These are phyloP conservation scores for Pedicia rivosa DNA, from an alignment of 2,888 invertebrate species.

Conservation along the genomic window DNA sequence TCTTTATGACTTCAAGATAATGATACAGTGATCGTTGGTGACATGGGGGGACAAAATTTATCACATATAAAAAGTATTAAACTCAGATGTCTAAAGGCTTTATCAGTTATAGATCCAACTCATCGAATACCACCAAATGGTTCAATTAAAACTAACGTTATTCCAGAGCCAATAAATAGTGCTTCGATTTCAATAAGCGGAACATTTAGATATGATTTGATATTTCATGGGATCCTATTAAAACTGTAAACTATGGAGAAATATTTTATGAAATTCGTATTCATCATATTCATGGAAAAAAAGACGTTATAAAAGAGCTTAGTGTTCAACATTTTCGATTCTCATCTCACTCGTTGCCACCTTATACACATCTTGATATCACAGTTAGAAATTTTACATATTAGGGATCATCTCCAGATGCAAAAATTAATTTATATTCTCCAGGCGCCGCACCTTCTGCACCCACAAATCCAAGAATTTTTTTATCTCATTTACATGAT, in stretches of 20 bases:
- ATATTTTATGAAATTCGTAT: conserved; percentile 71
- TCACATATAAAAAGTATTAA: conserved; percentile 47
- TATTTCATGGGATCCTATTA: conserved; percentile 64
- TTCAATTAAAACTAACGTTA: conserved; percentile 34
- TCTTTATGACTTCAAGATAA: conserved; percentile 70
- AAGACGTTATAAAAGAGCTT: conserved; percentile 22
- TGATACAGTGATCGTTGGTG: conserved; percentile 56
- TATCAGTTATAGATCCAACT: conserved; percentile 55
- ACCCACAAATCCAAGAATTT: conserved; percentile 57
- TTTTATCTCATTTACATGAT: conserved; percentile 39
- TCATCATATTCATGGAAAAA: conserved; percentile 8
- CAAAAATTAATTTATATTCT: conserved; percentile 46
- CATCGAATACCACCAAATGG: conserved; percentile 32
- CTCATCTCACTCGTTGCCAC: conserved; percentile 34
- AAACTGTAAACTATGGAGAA: conserved; percentile 59
- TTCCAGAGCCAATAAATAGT: conserved; percentile 53
- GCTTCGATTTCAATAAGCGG: conserved; percentile 55
- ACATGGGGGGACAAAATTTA: conserved; percentile 56
- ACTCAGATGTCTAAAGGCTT: conserved; percentile 46
- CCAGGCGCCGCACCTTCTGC: conserved; percentile 68
- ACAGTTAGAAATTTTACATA: conserved; percentile 67
- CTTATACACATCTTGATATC: conserved; percentile 55
- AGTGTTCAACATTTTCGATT: conserved; percentile 38
- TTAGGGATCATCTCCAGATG: conserved; percentile 61
- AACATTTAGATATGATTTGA: conserved; percentile 65